phyloP scores from a whole-genome alignment of 2,113 vertebrate species.

The Pseudopipra pipra region DNA sequence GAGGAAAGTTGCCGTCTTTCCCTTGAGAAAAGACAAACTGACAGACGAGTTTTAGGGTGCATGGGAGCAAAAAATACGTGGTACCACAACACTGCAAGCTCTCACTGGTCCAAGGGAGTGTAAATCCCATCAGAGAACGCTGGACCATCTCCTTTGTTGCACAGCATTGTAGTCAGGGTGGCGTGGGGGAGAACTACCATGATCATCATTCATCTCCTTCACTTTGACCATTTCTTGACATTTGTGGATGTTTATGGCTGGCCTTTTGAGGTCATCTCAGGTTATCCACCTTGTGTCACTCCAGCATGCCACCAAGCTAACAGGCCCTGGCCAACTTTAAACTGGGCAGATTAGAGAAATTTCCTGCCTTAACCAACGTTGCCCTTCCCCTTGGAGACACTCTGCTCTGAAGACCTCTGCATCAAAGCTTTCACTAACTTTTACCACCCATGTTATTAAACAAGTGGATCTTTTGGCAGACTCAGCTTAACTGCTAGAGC shows the following conservation, averaged over 20 bases:
- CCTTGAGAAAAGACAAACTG: neutral
- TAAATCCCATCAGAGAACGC: neutral
- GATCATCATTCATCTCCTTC: neutral
- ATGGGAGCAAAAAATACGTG: neutral
- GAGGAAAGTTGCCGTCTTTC: neutral
- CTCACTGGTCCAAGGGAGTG: neutral
- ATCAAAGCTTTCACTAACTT: neutral
- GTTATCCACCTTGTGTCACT: neutral
- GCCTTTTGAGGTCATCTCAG: neutral
- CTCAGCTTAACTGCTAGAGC: neutral
- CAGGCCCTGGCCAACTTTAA: neutral
- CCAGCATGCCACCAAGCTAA: neutral
- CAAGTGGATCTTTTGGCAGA: neutral
- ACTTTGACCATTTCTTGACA: neutral
- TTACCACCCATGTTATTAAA: fast-evolving
- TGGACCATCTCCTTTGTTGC: neutral
- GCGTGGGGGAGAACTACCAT: neutral
- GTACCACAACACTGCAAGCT: neutral
- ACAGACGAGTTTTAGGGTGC: neutral
- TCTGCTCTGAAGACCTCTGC: neutral
- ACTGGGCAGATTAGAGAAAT: neutral
- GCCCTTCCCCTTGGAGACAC: neutral
- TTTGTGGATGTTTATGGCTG: neutral
- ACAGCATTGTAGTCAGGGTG: fast-evolving
- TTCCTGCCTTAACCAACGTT: neutral